phyloP scores from a whole-genome alignment of 2,888 invertebrate genomes.

The Oscheius sp. region DNA sequence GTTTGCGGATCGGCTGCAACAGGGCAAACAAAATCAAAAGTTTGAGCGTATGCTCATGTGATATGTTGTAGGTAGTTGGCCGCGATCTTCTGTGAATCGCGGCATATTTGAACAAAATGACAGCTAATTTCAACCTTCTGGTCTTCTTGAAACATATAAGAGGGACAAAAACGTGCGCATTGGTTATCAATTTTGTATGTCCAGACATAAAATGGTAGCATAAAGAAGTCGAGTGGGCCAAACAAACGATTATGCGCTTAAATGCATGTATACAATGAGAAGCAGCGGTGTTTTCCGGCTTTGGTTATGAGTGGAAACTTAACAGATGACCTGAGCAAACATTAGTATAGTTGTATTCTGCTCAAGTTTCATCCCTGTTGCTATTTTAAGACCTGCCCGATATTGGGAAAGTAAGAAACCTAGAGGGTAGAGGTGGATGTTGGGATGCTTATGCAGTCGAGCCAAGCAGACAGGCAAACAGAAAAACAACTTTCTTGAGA shows the following conservation, averaged over 20 bases:
- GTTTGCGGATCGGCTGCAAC: conserved; percentile 34
- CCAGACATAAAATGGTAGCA: no score
- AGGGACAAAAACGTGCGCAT: no score
- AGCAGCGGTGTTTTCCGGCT: background rate
- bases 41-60: conserved; percentile 18
- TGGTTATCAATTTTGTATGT: no score
- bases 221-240: no score
- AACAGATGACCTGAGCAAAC: conserved; percentile 14
- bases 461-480: background rate
- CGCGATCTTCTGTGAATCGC: conserved; percentile 16
- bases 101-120: conserved; percentile 27
- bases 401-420: background rate
- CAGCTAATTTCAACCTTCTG: conserved; percentile 24
- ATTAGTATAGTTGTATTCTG: background rate
- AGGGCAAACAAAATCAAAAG: conserved; percentile 24
- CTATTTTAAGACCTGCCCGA: conserved; percentile 1
- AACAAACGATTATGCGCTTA: no score
- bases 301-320: conserved; percentile 1
- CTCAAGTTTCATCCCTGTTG: conserved; percentile 9
- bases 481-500: conserved; percentile 18
- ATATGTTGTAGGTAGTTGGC: conserved; percentile 18
- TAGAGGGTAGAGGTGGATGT: background rate
- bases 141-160: background rate
- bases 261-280: no score
- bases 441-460: background rate